Conservation (phyloP, 2,888 invertebrate species). For the Beris chalybata region DNA sequence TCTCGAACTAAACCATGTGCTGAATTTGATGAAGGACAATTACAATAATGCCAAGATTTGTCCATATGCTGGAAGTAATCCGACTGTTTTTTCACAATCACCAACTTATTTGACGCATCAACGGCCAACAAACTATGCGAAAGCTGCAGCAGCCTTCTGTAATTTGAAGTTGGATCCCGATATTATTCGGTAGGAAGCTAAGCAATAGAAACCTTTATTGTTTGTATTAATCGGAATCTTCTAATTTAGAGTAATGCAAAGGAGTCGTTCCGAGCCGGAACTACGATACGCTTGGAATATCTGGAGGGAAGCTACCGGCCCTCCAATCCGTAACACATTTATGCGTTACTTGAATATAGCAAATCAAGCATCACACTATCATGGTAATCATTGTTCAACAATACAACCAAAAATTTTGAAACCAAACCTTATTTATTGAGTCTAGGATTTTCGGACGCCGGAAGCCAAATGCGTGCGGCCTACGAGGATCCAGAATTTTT, state of each 20-base stretch:
- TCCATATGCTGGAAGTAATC: conserved; percentile 59
- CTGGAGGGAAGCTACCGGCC: conserved; percentile 80
- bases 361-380: conserved; percentile 75
- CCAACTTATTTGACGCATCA: background rate
- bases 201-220: background rate
- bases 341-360: conserved; percentile 77
- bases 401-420: background rate
- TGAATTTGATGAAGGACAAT: conserved; percentile 77
- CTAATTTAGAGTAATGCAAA: conserved; percentile 61
- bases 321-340: conserved; percentile 72
- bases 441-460: conserved; percentile 67
- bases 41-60: conserved; percentile 74
- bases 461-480: conserved; percentile 74
- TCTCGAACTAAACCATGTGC: conserved; percentile 66
- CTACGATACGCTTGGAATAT: conserved; percentile 77
- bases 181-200: conserved; percentile 55
- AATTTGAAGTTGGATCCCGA: conserved; percentile 67
- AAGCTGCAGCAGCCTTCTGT: conserved; percentile 57
- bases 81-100: conserved; percentile 15
- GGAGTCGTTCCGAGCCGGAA: conserved; percentile 74
- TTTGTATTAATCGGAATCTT: background rate
- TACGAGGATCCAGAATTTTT: conserved; percentile 74
- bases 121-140: conserved; percentile 29
- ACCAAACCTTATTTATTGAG: background rate
- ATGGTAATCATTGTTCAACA: conserved; percentile 60